A percentile compares a stretch with the other conserved stretches of the same genome.
Evolutionary conservation across 1,140 invertebrate genomes (phyloP).

Genomic region (Choristoneura fumiferana): DNA sequence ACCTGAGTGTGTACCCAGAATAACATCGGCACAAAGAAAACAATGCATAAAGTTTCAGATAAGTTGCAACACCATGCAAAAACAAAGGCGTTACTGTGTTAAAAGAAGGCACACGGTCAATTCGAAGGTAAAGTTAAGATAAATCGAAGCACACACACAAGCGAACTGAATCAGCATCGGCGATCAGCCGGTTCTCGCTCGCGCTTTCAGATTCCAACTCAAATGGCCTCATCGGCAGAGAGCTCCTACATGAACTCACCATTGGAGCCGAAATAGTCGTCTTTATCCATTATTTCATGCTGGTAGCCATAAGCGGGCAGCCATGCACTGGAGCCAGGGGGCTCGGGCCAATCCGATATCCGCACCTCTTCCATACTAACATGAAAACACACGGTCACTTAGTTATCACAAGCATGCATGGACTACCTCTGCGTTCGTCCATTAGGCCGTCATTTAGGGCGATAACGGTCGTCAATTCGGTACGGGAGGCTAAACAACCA

Average conservation of each 20-base stretch:
- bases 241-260: slow-evolving; percentile 62
- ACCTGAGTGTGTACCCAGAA: background rate
- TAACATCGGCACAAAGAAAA: background rate
- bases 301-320: slow-evolving; percentile 84
- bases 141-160: no score
- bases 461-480: slow-evolving; percentile 62
- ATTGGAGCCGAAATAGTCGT: slow-evolving; percentile 80
- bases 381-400: slow-evolving; percentile 67
- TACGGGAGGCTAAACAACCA: slow-evolving; percentile 36
- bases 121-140: no score
- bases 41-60: background rate
- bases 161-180: no score
- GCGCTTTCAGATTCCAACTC: slow-evolving; percentile 22
- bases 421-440: slow-evolving; percentile 70
- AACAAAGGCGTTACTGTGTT: no score
- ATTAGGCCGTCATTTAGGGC: slow-evolving; percentile 72
- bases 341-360: slow-evolving; percentile 82
- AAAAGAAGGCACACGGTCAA: no score
- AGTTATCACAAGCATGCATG: slow-evolving; percentile 67
- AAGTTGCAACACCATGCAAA: slow-evolving; percentile 8
- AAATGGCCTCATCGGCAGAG: slow-evolving; percentile 3
- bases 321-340: slow-evolving; percentile 82
- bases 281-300: slow-evolving; percentile 79
- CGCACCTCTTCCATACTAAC: slow-evolving; percentile 80
- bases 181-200: no score